phyloP scores from a whole-genome alignment of 2,797 vertebrate species.

The Bradypodion ventrale region DNA sequence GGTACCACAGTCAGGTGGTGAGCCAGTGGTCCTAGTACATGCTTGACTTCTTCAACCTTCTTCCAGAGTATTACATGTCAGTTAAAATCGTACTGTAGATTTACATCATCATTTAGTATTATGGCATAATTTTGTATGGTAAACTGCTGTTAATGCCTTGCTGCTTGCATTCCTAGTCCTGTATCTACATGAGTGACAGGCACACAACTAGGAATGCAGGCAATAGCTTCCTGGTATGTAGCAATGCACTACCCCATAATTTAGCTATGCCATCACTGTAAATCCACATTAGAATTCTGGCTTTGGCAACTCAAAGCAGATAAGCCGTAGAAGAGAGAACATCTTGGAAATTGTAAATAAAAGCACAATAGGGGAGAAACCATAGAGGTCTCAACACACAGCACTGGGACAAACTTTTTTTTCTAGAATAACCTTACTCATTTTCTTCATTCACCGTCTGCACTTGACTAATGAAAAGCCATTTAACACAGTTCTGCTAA shows the following conservation, averaged over 20 bases:
- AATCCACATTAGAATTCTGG: neutral
- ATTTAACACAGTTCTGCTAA: constrained; percentile 53
- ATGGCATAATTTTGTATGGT: too few species aligned
- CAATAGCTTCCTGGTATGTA: too few species aligned
- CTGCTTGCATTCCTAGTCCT: too few species aligned
- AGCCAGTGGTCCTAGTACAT: neutral
- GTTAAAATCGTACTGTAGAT: neutral
- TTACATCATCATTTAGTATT: too few species aligned
- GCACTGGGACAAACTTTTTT: constrained; percentile 24
- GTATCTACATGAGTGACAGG: too few species aligned
- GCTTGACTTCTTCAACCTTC: neutral
- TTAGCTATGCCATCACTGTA: neutral
- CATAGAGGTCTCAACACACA: constrained; percentile 21
- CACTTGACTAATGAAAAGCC: constrained; percentile 55
- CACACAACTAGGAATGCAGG: too few species aligned
- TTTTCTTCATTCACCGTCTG: constrained; percentile 50
- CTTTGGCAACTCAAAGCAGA: neutral
- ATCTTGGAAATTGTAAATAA: constrained; percentile 30
- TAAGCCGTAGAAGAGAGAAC: constrained; percentile 15
- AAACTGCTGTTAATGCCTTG: too few species aligned
- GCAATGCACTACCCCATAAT: too few species aligned
- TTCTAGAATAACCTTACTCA: constrained; percentile 48
- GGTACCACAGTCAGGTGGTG: neutral
- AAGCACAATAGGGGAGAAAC: neutral
- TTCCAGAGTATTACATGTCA: neutral